Evolutionary conservation across 2,113 vertebrate genomes (phyloP), one percentile per base, ranked within the genome.

Genomic region (Sigmodon hispidus): DNA sequence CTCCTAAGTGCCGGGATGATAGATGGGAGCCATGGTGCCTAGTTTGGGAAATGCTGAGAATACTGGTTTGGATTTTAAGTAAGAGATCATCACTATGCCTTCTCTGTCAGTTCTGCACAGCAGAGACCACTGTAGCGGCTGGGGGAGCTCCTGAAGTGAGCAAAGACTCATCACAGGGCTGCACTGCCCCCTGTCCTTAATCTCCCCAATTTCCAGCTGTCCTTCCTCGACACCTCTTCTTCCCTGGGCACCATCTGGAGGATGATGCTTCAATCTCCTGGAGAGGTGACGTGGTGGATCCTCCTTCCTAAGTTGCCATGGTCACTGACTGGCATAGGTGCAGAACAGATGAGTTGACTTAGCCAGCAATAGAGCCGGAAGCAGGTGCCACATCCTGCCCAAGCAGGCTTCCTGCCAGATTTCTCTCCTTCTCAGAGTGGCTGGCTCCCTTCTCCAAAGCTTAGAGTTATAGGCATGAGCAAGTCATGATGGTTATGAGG

Each of bases 211-310:
- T 94, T 61, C 34, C 63, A 12, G 7, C n/a, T 50, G 26, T 72
- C 50, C 16, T 81, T 59, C 19, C 52, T 48, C 29, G 91, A 69
- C 59, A 88, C 67, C 89, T 94, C 95, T 72, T 36, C 94, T 91
- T 57, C 72, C 11, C 7, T 2, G n/a, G 31, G 15, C 34, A 36
- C n/a, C 57, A 75, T 76, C 93, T 59, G 70, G 88, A 34, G 24
- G 45, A 19, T 50, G 61, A 70, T 52, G 45, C 45, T 87, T 69
- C 45, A 52, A 24, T 87, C 22, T 55, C 85, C 67, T 72, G 7
- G 77, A 90, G 83, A 94, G 88, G 94, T 21, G 65, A 95, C 31
- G 10, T 43, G 43, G 57, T 8, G 9, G 52, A 22, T 57, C 5
- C n/a, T 69, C 26, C 87, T 90, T 88, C 80, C 89, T 72, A 80